Conservation (phyloP, 2,797 vertebrate species). For the Saxicola maurus region DNA sequence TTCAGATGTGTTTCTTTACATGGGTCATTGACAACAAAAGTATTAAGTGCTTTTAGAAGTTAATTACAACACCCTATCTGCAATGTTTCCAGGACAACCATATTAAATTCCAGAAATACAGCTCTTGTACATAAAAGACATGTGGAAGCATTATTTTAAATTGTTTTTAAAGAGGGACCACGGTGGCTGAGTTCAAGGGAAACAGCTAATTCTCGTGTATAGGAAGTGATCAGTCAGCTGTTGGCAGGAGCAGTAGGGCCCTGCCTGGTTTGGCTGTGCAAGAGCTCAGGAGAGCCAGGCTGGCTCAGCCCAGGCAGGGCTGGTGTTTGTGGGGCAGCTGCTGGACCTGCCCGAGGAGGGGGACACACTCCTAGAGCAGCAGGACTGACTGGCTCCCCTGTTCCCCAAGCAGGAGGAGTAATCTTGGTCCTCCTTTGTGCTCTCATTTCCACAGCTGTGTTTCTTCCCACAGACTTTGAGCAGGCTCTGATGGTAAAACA, state of each 20-base stretch:
- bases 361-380: neutral
- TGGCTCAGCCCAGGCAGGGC: neutral
- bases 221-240: rapidly evolving
- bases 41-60: neutral
- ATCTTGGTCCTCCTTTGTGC: neutral
- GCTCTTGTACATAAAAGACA: neutral
- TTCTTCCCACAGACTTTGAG: neutral
- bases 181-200: neutral
- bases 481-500: neutral
- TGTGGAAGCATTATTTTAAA: neutral
- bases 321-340: neutral
- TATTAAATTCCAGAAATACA: neutral
- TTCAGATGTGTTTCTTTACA: neutral
- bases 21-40: neutral
- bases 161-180: neutral
- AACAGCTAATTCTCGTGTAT: neutral
- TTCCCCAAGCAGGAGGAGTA: neutral
- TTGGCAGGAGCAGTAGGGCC: neutral
- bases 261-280: neutral
- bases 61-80: neutral
- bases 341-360: neutral
- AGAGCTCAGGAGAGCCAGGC: neutral
- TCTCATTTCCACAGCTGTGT: neutral
- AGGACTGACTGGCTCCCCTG: neutral
- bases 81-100: neutral